Evolutionary conservation across 2,797 vertebrate species (phyloP), one percentile per base, ranked within the genome.

Genomic region (Ptychobarbus kaznakovi): DNA sequence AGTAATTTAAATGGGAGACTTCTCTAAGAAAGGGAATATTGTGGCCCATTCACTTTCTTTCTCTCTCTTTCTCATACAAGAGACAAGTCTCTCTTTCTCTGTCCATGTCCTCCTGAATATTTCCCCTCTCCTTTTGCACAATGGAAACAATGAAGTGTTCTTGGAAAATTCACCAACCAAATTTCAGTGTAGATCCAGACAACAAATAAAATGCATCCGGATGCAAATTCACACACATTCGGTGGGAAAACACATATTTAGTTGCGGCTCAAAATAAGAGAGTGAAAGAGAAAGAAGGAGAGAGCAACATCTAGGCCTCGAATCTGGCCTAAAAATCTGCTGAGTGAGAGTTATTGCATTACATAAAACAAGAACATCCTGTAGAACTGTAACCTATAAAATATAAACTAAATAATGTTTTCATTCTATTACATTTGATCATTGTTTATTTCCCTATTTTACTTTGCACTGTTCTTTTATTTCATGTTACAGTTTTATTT

Each of bases 1-100:
- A 81, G 81, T 75, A 44, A 86, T 86, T 75, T 56, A 32, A 81
- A 51, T 32, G 53, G 61, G 22, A 38, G 53, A 12, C 51, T 68
- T 83, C 78, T 68, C 22, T 70, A 51, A 81, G 81, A 88, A 88
- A 88, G 81, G 16, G 42, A 81, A 84, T 84, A 86, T 66, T 80
- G 56, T 80, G 53, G 32, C 22, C 44, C 32, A 63, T 63, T 74
- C 51, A 9, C 22, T 85, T 51, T 46, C 58, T 76, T 61, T 35
- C 20, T 46, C 42, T 76, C 46, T 38, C 22, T 51, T 15, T 51
- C 63, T 16, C 49, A 42, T 53, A 66, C 65, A 83, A 68, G 16
- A 80, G 28, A 80, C 66, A 20, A 35, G 16, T 46, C 46, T 68
- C 49, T 61, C 51, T 61, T 70, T 84, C 66, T 79, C 76, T 38